These are phyloP conservation scores for Rhinoraja longicauda DNA, from an alignment of 2,797 vertebrate species.

Conservation along the genomic window DNA sequence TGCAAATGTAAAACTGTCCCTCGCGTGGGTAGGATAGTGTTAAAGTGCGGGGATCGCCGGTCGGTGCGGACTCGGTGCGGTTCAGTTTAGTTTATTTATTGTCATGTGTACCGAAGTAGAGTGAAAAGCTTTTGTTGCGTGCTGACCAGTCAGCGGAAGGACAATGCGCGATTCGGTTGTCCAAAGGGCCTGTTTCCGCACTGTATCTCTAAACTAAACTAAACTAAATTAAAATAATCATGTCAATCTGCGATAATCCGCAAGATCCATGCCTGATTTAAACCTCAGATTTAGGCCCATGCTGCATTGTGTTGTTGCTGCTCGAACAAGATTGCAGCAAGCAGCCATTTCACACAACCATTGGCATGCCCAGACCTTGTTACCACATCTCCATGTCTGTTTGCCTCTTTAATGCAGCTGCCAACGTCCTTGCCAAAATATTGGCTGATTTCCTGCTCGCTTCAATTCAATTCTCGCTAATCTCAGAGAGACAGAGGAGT, in stretches of 20 bases:
- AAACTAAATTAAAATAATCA: background rate
- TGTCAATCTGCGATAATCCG: background rate
- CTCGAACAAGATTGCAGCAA: background rate
- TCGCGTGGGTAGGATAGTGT: too few species aligned
- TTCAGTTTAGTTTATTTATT: too few species aligned
- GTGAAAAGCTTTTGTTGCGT: too few species aligned
- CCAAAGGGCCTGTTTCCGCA: too few species aligned
- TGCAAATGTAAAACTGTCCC: too few species aligned
- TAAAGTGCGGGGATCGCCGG: too few species aligned
- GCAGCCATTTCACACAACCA: background rate
- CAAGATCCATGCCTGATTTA: background rate
- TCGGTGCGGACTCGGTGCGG: too few species aligned
- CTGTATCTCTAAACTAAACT: too few species aligned
- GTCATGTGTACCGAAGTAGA: too few species aligned
- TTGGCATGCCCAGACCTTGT: background rate
- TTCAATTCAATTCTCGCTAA: conserved; percentile 8
- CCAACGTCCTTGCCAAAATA: conserved; percentile 16
- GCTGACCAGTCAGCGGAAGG: too few species aligned
- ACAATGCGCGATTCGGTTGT: too few species aligned
- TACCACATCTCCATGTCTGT: background rate
- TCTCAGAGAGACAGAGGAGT: conserved; percentile 6
- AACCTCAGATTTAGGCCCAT: background rate
- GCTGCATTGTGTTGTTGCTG: too few species aligned
- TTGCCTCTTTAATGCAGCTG: conserved; percentile 11
- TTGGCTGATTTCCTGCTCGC: background rate